A percentile compares a stretch with the other conserved stretches of the same genome.
Conservation (phyloP, 1,140 invertebrate species). For the Schlechtendalia chinensis region DNA sequence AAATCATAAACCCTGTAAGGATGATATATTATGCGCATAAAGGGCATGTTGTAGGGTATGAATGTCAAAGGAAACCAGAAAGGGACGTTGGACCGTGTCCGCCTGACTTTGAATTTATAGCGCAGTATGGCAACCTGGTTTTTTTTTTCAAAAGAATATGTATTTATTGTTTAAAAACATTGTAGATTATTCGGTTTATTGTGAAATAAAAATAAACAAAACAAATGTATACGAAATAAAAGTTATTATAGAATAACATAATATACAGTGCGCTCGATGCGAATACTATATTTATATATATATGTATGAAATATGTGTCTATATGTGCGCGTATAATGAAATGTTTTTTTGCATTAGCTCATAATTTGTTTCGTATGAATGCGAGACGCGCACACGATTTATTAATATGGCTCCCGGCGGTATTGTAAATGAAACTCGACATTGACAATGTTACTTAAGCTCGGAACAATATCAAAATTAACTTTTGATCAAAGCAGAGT, state of each 20-base stretch:
- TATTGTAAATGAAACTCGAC: slow-evolving; percentile 8
- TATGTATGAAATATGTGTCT: not conserved
- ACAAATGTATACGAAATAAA: not conserved
- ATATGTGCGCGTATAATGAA: not conserved
- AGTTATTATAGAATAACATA: not conserved
- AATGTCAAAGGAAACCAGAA: slow-evolving; percentile 3
- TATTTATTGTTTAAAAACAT: slow-evolving; percentile 8
- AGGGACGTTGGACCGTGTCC: not conserved
- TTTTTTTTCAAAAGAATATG: slow-evolving; percentile 1
- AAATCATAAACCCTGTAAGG: slow-evolving; percentile 22
- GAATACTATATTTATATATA: not conserved
- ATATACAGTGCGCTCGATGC: not conserved
- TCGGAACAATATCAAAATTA: slow-evolving; percentile 5
- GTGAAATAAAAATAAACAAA: not conserved
- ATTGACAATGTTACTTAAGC: not conserved
- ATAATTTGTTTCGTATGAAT: slow-evolving; percentile 18
- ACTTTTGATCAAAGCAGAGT: slow-evolving; percentile 5
- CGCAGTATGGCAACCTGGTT: slow-evolving; percentile 1
- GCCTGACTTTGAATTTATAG: slow-evolving; percentile 14
- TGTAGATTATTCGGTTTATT: not conserved
- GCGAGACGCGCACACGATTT: not conserved
- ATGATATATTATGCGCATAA: slow-evolving; percentile 27
- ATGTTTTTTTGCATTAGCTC: not conserved
- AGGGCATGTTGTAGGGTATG: not conserved
- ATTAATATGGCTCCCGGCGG: not conserved